These are phyloP conservation scores for Tenthredo amoena DNA, from an alignment of 2,888 invertebrate genomes.

Conservation along the genomic window DNA sequence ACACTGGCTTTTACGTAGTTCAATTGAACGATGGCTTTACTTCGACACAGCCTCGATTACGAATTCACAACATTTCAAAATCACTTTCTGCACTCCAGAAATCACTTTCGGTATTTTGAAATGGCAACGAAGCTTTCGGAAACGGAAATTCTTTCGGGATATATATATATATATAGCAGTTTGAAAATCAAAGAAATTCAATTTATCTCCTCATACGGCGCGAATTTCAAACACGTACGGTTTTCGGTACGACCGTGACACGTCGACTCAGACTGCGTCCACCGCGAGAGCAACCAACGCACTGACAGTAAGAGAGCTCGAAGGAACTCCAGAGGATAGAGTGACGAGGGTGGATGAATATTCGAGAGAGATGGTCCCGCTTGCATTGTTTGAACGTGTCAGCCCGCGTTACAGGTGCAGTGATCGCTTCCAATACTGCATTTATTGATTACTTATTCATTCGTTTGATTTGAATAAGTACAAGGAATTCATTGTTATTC, in stretches of 20 bases:
- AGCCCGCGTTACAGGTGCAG: background rate
- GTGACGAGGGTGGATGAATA: slow-evolving; percentile 14
- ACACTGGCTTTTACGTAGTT: background rate
- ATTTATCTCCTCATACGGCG: background rate
- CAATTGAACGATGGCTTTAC: background rate
- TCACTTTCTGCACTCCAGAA: background rate
- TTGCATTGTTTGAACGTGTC: slow-evolving; percentile 42
- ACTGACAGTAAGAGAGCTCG: slow-evolving; percentile 33
- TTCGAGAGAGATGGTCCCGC: background rate
- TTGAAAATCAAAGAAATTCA: background rate
- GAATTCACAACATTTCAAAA: background rate
- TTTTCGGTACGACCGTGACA: background rate
- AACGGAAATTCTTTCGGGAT: background rate
- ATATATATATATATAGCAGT: no score
- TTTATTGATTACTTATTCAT: slow-evolving; percentile 31
- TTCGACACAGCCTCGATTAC: background rate
- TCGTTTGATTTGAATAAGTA: background rate
- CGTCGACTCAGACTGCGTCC: slow-evolving; percentile 17
- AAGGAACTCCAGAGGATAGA: slow-evolving; percentile 31
- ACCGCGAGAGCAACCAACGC: slow-evolving; percentile 45
- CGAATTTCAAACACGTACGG: background rate
- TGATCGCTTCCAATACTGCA: slow-evolving; percentile 19
- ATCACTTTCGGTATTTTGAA: background rate
- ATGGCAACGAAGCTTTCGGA: background rate
- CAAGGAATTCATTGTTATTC: background rate